phyloP scores from a whole-genome alignment of 2,113 vertebrate species.

The Puffinus mauretanicus region DNA sequence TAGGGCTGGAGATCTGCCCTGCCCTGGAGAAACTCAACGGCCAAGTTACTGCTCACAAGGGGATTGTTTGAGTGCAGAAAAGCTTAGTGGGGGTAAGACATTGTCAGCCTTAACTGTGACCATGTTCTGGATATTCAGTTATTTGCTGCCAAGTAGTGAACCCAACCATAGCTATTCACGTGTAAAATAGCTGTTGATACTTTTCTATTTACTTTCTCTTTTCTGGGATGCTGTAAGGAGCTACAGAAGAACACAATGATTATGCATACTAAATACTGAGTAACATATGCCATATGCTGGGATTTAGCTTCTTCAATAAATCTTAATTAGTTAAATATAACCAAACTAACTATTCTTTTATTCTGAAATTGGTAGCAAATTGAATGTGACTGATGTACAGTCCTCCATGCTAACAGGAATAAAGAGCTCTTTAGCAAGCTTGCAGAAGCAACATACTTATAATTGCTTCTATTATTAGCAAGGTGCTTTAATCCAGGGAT shows the following conservation, averaged over 20 bases:
- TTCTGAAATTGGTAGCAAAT: background rate
- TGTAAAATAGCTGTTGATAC: background rate
- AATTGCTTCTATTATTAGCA: conserved; percentile 34
- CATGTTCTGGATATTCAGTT: background rate
- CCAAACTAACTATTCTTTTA: background rate
- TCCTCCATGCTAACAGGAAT: background rate
- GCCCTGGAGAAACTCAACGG: background rate
- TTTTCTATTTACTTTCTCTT: background rate
- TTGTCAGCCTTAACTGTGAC: background rate
- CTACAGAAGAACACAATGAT: background rate
- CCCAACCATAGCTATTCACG: accelerated
- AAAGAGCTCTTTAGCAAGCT: background rate
- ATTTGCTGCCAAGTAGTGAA: background rate
- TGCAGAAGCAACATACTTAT: background rate
- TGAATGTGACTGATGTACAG: background rate
- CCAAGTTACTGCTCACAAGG: background rate
- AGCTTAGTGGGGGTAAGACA: background rate
- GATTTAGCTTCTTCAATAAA: background rate
- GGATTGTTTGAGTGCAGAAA: too few relatives aligned
- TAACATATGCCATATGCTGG: background rate
- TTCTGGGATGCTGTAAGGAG: background rate
- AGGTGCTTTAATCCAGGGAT: background rate
- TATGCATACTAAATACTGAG: background rate
- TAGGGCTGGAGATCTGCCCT: too few relatives aligned
- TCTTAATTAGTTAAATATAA: conserved; percentile 33